phyloP scores from a whole-genome alignment of 2,113 vertebrate species.

The Chaetodon trifascialis region DNA sequence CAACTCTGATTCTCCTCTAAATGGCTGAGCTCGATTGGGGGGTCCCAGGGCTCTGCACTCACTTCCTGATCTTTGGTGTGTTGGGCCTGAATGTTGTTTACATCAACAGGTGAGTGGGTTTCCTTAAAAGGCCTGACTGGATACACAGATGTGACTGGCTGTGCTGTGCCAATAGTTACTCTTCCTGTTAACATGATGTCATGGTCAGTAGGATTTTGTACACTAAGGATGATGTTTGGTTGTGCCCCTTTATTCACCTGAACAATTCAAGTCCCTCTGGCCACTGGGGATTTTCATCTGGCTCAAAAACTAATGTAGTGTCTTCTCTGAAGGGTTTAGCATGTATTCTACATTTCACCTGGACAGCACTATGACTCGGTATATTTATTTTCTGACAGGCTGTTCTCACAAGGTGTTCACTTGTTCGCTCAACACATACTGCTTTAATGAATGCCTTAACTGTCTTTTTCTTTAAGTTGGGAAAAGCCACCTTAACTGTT shows the following conservation, averaged over 20 bases:
- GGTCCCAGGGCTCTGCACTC: conserved; percentile 13
- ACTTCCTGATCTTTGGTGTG: neutral
- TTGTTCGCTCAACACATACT: neutral
- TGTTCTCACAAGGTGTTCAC: neutral
- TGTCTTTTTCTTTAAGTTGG: neutral
- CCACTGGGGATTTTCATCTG: conserved; percentile 31
- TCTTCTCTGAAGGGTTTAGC: conserved; percentile 7
- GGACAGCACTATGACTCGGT: neutral
- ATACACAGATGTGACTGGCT: conserved; percentile 12
- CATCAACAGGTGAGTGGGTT: too few relatives aligned
- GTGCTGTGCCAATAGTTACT: conserved; percentile 8
- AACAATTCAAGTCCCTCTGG: conserved; percentile 40
- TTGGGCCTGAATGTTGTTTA: neutral
- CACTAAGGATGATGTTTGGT: conserved; percentile 22
- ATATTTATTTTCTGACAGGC: neutral
- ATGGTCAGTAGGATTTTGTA: conserved; percentile 39
- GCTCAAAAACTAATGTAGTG: conserved; percentile 41
- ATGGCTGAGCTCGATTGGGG: conserved; percentile 26
- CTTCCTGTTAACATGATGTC: conserved; percentile 20
- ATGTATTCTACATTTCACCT: conserved; percentile 1
- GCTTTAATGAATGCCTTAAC: neutral
- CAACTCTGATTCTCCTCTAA: conserved; percentile 1
- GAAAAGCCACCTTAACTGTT: conserved; percentile 11
- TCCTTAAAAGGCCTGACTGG: neutral
- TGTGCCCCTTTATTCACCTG: neutral